Percentiles rank a stretch among this genome's conserved stretches.
Conservation (phyloP, 1,140 invertebrate genomes). For the Homalodisca vitripennis region DNA sequence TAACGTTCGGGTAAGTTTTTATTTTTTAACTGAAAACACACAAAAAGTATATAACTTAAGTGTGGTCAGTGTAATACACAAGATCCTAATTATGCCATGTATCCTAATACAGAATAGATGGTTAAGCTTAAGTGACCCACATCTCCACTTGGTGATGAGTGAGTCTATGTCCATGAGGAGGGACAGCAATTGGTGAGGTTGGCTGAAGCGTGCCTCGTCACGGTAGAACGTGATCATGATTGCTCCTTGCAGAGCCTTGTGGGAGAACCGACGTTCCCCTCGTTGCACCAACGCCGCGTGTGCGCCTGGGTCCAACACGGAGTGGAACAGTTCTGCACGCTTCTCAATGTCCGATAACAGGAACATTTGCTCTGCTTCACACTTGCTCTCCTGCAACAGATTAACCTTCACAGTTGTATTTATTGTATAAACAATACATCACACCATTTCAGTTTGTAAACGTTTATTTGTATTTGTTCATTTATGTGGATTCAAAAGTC, state of each 20-base stretch:
- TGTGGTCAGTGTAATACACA: too few species aligned
- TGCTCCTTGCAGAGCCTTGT: constrained; percentile 91
- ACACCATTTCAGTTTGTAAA: too few species aligned
- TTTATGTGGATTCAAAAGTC: too few species aligned
- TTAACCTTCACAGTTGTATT: too few species aligned
- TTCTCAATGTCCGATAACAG: constrained; percentile 69
- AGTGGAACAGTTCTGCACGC: constrained; percentile 79
- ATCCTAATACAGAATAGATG: background rate
- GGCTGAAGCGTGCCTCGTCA: constrained; percentile 94
- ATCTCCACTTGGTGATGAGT: constrained; percentile 98
- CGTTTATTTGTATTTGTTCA: too few species aligned
- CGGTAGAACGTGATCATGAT: constrained; percentile 97
- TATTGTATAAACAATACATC: too few species aligned
- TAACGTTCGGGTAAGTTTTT: too few species aligned
- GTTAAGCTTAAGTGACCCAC: constrained; percentile 66
- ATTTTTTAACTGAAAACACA: too few species aligned
- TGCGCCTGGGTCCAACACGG: constrained; percentile 80
- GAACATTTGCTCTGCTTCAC: constrained; percentile 57
- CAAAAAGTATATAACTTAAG: too few species aligned
- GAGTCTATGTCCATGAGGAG: constrained; percentile 98
- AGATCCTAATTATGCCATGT: too few species aligned
- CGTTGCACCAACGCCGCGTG: constrained; percentile 78
- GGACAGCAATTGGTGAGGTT: constrained; percentile 92
- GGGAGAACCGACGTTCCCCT: constrained; percentile 87
- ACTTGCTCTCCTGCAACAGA: constrained; percentile 55